A percentile compares a stretch with the other conserved stretches of the same genome.
Evolutionary conservation across 1,140 invertebrate species (phyloP).

Genomic region (Diuraphis noxia): DNA sequence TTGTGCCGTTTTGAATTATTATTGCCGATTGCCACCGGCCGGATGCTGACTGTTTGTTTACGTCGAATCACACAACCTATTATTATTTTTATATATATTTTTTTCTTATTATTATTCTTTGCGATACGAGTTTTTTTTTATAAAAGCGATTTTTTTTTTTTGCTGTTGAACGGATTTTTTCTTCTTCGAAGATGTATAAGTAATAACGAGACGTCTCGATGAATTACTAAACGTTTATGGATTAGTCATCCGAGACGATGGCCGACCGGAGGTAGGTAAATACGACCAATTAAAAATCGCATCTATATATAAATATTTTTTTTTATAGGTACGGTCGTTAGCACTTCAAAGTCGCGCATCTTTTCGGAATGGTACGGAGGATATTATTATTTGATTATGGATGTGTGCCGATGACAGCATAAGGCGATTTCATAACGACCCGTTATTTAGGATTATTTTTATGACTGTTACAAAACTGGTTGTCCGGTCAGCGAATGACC

Average conservation of each 20-base stretch:
- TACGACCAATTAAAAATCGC: constrained; percentile 6
- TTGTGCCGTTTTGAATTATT: constrained; percentile 34
- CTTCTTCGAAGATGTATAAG: background rate
- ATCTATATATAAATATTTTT: background rate
- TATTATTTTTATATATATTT: background rate
- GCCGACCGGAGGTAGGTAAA: background rate
- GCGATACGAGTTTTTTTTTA: constrained; percentile 5
- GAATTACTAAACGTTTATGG: constrained; percentile 29
- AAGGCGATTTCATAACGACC: constrained; percentile 32
- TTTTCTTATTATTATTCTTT: background rate
- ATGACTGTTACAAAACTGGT: constrained; percentile 25
- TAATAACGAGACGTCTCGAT: constrained; percentile 20
- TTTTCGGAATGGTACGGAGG: background rate
- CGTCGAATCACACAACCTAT: background rate
- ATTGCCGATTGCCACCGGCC: background rate
- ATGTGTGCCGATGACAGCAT: background rate
- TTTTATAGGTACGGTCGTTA: background rate
- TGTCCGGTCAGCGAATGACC: background rate
- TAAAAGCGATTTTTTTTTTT: background rate
- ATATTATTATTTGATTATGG: background rate
- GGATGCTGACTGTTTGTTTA: constrained; percentile 41
- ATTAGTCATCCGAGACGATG: constrained; percentile 34
- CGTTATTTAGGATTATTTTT: constrained; percentile 26
- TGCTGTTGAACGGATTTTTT: background rate
- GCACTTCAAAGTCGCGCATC: background rate